Conservation (phyloP, 2,797 vertebrate species). For the Threskiornis aethiopicus region DNA sequence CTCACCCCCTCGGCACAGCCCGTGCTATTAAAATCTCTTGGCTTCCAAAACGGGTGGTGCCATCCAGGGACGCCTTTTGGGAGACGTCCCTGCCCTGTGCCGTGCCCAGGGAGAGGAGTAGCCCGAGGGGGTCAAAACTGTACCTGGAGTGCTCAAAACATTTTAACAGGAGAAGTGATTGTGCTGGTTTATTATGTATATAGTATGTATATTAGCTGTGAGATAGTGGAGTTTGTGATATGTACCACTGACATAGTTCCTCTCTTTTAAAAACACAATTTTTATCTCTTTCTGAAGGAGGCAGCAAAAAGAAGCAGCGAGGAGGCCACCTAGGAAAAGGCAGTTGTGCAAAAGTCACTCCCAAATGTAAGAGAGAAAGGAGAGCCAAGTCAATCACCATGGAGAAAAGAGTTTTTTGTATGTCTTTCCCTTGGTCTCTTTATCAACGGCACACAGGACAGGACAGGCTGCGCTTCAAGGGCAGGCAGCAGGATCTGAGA, state of each 20-base stretch:
- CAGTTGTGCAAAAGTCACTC: not conserved
- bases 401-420: not conserved
- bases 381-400: not conserved
- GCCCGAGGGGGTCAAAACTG: fast-evolving
- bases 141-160: not conserved
- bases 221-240: not conserved
- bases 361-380: not conserved
- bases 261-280: not conserved
- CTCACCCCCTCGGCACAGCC: not conserved
- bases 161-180: not conserved
- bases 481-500: not conserved
- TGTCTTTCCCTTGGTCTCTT: not conserved
- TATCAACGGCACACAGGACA: not conserved
- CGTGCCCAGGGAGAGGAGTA: not conserved
- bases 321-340: not conserved
- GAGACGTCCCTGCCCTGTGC: not conserved
- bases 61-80: too few relatives aligned
- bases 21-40: not conserved
- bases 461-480: not conserved
- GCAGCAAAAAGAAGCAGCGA: not conserved
- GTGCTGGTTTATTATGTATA: not conserved
- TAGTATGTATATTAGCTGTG: not conserved
- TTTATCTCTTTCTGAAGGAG: not conserved
- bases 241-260: fast-evolving
- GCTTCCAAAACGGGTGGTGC: fast-evolving